Evolutionary conservation across 1,140 invertebrate genomes (phyloP).

Genomic region (Procambarus clarkii): DNA sequence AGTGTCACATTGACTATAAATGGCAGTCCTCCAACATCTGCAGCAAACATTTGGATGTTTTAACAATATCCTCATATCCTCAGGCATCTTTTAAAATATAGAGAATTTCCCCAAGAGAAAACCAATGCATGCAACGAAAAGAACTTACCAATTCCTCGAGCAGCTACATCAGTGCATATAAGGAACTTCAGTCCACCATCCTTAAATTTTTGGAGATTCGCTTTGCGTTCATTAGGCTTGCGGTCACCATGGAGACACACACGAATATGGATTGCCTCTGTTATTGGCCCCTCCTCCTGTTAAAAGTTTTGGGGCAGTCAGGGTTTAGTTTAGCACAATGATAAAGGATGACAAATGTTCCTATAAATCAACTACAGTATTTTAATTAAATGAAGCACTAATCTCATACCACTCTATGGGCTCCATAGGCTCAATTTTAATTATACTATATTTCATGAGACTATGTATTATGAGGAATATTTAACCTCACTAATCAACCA

Average conservation of each 20-base stretch:
- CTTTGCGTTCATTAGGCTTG: conserved; percentile 92
- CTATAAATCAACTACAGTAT: too few species aligned
- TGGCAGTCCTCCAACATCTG: conserved; percentile 93
- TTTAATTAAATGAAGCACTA: too few species aligned
- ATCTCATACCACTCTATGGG: too few species aligned
- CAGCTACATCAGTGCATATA: conserved; percentile 99
- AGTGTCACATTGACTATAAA: conserved; percentile 99
- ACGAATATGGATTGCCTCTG: conserved; percentile 82
- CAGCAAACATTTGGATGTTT: neutral
- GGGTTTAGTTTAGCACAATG: neutral
- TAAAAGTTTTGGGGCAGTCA: neutral
- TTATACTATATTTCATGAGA: too few species aligned
- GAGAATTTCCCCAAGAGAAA: neutral
- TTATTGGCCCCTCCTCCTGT: conserved; percentile 75
- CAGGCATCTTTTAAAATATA: neutral
- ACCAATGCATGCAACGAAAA: neutral
- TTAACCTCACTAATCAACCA: too few species aligned
- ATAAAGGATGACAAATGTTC: neutral
- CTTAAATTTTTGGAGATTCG: conserved; percentile 96
- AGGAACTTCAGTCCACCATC: conserved; percentile 90
- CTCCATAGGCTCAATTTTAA: too few species aligned
- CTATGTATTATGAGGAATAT: too few species aligned
- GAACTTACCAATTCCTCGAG: conserved; percentile 85
- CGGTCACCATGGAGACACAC: conserved; percentile 97
- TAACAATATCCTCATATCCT: neutral